phyloP scores from a whole-genome alignment of 2,888 invertebrate genomes.

The Scaptomyza tumidula region DNA sequence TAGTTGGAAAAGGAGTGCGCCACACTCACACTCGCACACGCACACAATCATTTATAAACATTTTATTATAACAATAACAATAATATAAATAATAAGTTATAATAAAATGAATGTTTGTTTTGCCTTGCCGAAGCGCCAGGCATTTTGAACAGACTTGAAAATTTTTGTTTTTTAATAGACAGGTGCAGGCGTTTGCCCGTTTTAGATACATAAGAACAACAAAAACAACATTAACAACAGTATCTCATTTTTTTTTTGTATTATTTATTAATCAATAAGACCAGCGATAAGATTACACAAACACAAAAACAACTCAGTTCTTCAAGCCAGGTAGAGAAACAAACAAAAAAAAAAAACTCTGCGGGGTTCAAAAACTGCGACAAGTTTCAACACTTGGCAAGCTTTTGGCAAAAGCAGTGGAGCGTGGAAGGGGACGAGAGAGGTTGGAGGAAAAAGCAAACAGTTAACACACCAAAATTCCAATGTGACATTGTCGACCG shows the following conservation, averaged over 20 bases:
- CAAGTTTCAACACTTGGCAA: constrained; percentile 3
- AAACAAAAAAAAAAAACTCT: background rate
- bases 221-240: constrained; percentile 2
- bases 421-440: background rate
- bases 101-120: constrained; percentile 56
- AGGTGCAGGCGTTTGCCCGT: constrained; percentile 16
- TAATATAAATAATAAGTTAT: constrained; percentile 20
- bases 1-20: constrained; percentile 34
- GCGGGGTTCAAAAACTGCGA: constrained; percentile 22
- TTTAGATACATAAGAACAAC: constrained; percentile 31
- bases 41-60: constrained; percentile 1
- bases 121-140: constrained; percentile 57
- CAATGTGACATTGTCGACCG: constrained; percentile 57
- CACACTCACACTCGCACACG: constrained; percentile 14
- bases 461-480: constrained; percentile 40
- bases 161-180: constrained; percentile 11
- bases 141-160: constrained; percentile 7
- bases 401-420: background rate
- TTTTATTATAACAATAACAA: constrained; percentile 46
- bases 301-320: constrained; percentile 30
- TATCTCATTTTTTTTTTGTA: constrained; percentile 34
- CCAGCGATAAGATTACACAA: constrained; percentile 61
- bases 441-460: background rate
- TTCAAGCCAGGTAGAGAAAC: constrained; percentile 7
- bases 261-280: constrained; percentile 71